phyloP scores from a whole-genome alignment of 2,888 invertebrate species.

The Chymomyza procnemis region DNA sequence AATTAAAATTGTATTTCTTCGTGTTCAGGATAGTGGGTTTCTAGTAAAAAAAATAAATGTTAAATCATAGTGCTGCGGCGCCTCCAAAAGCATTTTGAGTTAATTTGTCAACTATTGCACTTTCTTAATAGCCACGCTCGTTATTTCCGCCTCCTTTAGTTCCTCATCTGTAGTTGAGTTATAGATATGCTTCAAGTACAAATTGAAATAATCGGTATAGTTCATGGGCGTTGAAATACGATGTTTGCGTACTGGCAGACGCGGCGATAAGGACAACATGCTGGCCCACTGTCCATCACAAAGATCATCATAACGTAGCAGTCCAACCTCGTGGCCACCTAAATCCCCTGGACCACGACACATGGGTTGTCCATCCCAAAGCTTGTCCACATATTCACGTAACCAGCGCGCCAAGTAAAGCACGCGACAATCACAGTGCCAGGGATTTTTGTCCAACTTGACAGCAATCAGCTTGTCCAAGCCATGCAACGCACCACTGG shows the following conservation, averaged over 20 bases:
- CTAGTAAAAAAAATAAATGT: too few species aligned
- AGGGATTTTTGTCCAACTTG: conserved; percentile 83
- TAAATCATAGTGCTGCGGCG: background rate
- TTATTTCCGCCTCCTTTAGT: conserved; percentile 62
- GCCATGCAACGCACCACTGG: conserved; percentile 81
- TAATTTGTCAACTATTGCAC: conserved; percentile 33
- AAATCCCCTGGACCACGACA: conserved; percentile 80
- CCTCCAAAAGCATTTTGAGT: background rate
- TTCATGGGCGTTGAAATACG: conserved; percentile 77
- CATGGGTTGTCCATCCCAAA: conserved; percentile 80
- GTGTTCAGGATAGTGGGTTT: too few species aligned
- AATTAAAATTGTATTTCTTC: too few species aligned
- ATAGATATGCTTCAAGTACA: conserved; percentile 77
- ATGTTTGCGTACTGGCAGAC: conserved; percentile 77
- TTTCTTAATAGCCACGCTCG: conserved; percentile 62
- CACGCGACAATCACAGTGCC: conserved; percentile 83
- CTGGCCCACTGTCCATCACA: conserved; percentile 87
- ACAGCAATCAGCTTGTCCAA: conserved; percentile 81
- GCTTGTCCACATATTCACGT: conserved; percentile 78
- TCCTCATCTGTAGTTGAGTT: conserved; percentile 68
- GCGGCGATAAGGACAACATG: conserved; percentile 80
- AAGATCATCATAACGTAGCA: conserved; percentile 82
- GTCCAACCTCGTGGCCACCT: conserved; percentile 79
- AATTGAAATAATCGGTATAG: conserved; percentile 77
- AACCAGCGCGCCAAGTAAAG: conserved; percentile 83